Evolutionary conservation across 2,797 vertebrate genomes (phyloP).

Genomic region (Synaphobranchus kaupii): DNA sequence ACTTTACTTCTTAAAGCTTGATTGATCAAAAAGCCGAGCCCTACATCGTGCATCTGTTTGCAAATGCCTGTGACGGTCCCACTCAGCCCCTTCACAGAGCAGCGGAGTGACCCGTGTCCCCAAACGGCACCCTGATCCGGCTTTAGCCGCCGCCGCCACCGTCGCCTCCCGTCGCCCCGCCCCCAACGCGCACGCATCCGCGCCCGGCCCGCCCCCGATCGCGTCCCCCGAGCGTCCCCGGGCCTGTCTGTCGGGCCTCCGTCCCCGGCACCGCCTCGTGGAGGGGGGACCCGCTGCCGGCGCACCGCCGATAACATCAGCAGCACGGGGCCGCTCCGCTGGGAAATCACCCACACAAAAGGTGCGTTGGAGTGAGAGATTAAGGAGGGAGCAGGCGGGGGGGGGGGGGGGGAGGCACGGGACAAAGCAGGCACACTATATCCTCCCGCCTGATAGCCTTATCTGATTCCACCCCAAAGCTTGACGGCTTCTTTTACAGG

Average conservation of each 20-base stretch:
- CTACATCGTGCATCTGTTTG: conserved; percentile 76
- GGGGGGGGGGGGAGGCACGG: conserved; percentile 63
- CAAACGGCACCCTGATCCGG: conserved; percentile 43
- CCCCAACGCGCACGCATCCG: conserved; percentile 55
- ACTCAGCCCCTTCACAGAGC: not conserved
- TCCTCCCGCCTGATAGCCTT: conserved; percentile 82
- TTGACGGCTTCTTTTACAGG: conserved; percentile 65
- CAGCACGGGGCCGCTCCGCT: conserved; percentile 63
- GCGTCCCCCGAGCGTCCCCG: conserved; percentile 51
- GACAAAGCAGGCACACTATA: conserved; percentile 84
- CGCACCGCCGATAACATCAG: conserved; percentile 24
- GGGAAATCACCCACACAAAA: conserved; percentile 91
- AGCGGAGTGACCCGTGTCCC: conserved; percentile 46
- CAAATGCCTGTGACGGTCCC: conserved; percentile 66
- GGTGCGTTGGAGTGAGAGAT: conserved; percentile 94
- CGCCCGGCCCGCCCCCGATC: conserved; percentile 58
- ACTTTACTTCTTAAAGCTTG: conserved; percentile 84
- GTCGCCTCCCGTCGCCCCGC: not conserved
- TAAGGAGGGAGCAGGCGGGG: conserved; percentile 81
- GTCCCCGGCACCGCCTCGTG: conserved; percentile 4
- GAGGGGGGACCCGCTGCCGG: not conserved
- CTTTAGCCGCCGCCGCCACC: conserved; percentile 49
- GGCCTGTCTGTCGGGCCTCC: not conserved
- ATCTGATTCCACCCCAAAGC: conserved; percentile 86
- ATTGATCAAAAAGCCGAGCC: conserved; percentile 72